These are phyloP conservation scores for Borostomias antarcticus DNA, from an alignment of 2,797 vertebrate species.

Conservation along the genomic window DNA sequence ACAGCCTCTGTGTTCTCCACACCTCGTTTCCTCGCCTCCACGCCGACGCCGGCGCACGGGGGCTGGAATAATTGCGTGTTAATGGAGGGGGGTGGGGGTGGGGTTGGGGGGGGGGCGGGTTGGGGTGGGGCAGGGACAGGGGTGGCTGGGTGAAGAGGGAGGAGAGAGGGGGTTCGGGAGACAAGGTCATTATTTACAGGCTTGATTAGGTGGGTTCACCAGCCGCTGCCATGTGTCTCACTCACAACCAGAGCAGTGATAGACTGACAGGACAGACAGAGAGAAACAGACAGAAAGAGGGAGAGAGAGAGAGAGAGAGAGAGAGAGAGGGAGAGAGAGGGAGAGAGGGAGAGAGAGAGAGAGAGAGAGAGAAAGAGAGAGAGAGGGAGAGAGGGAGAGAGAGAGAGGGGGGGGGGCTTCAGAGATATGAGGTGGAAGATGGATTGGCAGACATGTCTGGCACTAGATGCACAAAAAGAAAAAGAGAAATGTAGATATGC, in stretches of 20 bases:
- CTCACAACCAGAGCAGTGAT: constrained; percentile 14
- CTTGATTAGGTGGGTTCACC: constrained; percentile 69
- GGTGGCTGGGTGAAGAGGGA: constrained; percentile 24
- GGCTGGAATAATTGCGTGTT: constrained; percentile 74
- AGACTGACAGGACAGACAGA: constrained; percentile 23
- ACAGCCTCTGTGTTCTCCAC: constrained; percentile 70
- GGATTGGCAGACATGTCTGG: neutral
- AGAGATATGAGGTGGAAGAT: neutral
- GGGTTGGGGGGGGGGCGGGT: constrained; percentile 33
- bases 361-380: neutral
- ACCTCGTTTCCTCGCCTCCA: constrained; percentile 71
- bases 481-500: constrained; percentile 8
- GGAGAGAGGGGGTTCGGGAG: constrained; percentile 60
- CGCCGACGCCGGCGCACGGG: constrained; percentile 28
- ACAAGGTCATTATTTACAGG: constrained; percentile 64
- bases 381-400: neutral
- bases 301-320: neutral
- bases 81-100: constrained; percentile 66
- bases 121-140: constrained; percentile 52
- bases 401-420: constrained; percentile 3
- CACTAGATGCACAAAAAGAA: neutral
- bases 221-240: constrained; percentile 52
- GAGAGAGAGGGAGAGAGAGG: constrained; percentile 10
- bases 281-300: constrained; percentile 29
- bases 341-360: constrained; percentile 24